Conservation (phyloP, 2,888 invertebrate genomes). For the Torymus tubicola region DNA sequence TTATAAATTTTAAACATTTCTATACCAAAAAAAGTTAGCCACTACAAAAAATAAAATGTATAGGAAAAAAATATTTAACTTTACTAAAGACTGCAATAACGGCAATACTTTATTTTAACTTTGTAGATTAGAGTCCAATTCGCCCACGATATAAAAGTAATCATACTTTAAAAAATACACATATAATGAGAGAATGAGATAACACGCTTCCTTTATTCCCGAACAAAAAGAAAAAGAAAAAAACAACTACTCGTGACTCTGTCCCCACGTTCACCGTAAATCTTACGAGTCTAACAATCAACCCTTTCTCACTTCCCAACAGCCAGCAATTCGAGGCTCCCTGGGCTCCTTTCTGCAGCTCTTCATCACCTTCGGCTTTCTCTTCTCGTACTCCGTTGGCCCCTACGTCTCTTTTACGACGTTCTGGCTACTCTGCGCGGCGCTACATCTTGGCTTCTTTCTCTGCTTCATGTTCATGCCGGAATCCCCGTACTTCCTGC, state of each 20-base stretch:
- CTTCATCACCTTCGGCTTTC: conserved; percentile 83
- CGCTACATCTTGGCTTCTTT: conserved; percentile 81
- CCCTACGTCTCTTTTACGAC: conserved; percentile 83
- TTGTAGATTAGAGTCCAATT: too few relatives aligned
- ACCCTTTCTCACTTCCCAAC: conserved; percentile 53
- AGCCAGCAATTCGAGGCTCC: conserved; percentile 87
- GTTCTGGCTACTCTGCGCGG: conserved; percentile 82
- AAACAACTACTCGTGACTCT: conserved; percentile 4
- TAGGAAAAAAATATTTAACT: too few relatives aligned
- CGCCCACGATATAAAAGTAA: too few relatives aligned
- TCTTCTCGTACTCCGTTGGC: conserved; percentile 84
- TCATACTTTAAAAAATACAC: too few relatives aligned
- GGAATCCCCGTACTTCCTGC: conserved; percentile 87
- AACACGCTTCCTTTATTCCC: conserved; percentile 59
- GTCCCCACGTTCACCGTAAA: neutral
- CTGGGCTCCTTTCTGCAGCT: conserved; percentile 89
- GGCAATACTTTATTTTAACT: too few relatives aligned
- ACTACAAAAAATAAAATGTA: too few relatives aligned
- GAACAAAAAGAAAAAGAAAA: conserved; percentile 65
- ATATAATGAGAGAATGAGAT: neutral
- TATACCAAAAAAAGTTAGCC: too few relatives aligned
- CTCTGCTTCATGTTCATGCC: conserved; percentile 84
- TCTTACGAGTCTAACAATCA: neutral
- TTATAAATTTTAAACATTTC: too few relatives aligned
- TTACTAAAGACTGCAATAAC: too few relatives aligned